Evolutionary conservation across 2,888 invertebrate genomes (phyloP), one percentile per base, ranked within the genome.

Genomic region (Hedychridium roseum): DNA sequence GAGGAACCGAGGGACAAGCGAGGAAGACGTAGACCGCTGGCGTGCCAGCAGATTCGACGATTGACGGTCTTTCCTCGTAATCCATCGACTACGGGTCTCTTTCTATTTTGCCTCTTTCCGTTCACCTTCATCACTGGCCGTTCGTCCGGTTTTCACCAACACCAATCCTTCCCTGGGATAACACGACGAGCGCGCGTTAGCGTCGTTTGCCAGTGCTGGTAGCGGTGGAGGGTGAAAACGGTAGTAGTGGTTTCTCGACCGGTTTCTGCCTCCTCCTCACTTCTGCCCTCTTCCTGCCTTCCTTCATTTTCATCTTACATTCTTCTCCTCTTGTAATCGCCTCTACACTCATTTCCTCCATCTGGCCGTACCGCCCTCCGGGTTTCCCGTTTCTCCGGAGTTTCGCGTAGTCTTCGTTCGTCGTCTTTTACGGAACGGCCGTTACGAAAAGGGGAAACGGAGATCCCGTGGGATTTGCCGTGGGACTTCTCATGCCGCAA

Each of bases 401-500:
- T n/a, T n/a, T n/a, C n/a, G n/a, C n/a, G n/a, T n/a, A n/a, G n/a
- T n/a, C n/a, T n/a, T n/a, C n/a, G n/a, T n/a, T n/a, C n/a, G n/a
- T n/a, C n/a, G n/a, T n/a, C n/a, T n/a, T n/a, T n/a, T n/a, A n/a
- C n/a, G n/a, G n/a, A n/a, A n/a, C n/a, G 34, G 44, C 44, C 35
- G 53, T 49, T 46, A 23, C 23, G 23, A n/a, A n/a, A n/a, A 23
- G 46, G 27, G 16, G 51, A 43, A 27, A 45, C 9, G 21, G n/a
- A 18, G 41, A 30, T 70, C 71, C 60, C 64, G 45, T 47, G 64
- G 60, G 71, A 70, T 56, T 62, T 57, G 40, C 57, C 50, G 50
- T 31, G 58, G 57, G 66, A 64, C 62, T 64, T 43, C 64, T 54
- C 67, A 60, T 67, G 64, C 57, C 60, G 66, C 58, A 52, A 45